A percentile compares a stretch with the other conserved stretches of the same genome.
These are phyloP conservation scores for Crambe crambe DNA, from an alignment of 37 sponge, comb jelly and placozoan species.

Conservation along the genomic window DNA sequence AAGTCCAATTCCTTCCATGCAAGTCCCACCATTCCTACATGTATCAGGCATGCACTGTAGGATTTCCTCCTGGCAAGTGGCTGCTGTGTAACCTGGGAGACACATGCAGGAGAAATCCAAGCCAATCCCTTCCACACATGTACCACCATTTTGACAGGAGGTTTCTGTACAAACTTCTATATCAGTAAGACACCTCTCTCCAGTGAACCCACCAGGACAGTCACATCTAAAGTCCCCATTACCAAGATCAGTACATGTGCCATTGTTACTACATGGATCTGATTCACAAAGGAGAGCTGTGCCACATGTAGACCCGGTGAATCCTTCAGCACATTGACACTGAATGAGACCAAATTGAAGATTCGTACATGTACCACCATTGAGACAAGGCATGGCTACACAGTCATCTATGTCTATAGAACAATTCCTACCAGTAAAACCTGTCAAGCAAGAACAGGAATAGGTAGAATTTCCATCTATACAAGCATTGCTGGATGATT, in stretches of 20 bases:
- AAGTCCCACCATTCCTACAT: conserved; percentile 48
- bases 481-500: conserved; percentile 1
- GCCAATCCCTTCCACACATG: conserved; percentile 35
- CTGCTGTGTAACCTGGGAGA: conserved; percentile 15
- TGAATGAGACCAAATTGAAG: neutral
- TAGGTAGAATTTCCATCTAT: conserved; percentile 27
- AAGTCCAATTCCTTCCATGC: conserved; percentile 25
- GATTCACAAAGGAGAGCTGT: neutral
- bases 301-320: conserved; percentile 13
- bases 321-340: conserved; percentile 46
- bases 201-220: conserved; percentile 50
- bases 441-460: conserved; percentile 46
- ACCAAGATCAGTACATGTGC: conserved; percentile 64
- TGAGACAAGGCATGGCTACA: conserved; percentile 34
- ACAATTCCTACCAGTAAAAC: conserved; percentile 39
- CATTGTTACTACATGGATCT: conserved; percentile 49
- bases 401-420: conserved; percentile 36
- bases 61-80: neutral
- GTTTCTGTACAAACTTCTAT: neutral
- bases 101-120: conserved; percentile 17
- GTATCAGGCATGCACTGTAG: conserved; percentile 14
- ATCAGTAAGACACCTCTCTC: conserved; percentile 41
- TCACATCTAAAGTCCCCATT: conserved; percentile 13
- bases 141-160: conserved; percentile 43
- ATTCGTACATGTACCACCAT: conserved; percentile 58